These are phyloP conservation scores for Capitella teleta DNA, from an alignment of 1,140 invertebrate genomes.

Conservation along the genomic window DNA sequence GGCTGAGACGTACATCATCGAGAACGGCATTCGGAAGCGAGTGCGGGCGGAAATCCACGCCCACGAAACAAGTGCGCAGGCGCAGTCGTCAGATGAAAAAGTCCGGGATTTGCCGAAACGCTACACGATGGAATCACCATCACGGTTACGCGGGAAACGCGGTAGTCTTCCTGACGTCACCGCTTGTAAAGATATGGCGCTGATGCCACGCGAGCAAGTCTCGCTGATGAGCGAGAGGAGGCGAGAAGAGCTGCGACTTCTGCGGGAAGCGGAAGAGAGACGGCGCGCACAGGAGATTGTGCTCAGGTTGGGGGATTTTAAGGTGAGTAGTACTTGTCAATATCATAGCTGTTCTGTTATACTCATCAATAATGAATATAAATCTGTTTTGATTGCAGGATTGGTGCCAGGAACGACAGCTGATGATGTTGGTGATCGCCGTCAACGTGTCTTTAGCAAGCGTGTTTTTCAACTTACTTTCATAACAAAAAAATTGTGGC, in stretches of 20 bases:
- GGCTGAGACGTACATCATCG: slow-evolving; percentile 37
- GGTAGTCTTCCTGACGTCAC: slow-evolving; percentile 78
- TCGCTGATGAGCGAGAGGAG: slow-evolving; percentile 81
- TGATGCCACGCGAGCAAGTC: slow-evolving; percentile 89
- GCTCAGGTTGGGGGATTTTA: slow-evolving; percentile 52
- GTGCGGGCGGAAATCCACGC: slow-evolving; percentile 22
- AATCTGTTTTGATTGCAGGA: slow-evolving; percentile 57
- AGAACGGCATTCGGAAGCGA: slow-evolving; percentile 41
- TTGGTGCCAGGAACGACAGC: slow-evolving; percentile 92
- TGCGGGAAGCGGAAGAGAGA: slow-evolving; percentile 76
- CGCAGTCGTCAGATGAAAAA: not conserved
- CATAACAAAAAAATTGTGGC: slow-evolving; percentile 45
- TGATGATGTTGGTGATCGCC: slow-evolving; percentile 87
- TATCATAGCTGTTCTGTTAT: not conserved
- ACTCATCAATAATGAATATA: not conserved
- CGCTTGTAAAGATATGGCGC: slow-evolving; percentile 45
- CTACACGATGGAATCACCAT: slow-evolving; percentile 3
- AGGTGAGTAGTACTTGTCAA: slow-evolving; percentile 53
- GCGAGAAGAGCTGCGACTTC: slow-evolving; percentile 79
- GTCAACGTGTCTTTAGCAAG: slow-evolving; percentile 91
- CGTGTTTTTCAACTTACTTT: slow-evolving; percentile 92
- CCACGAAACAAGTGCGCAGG: not conserved
- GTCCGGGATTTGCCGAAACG: slow-evolving; percentile 1
- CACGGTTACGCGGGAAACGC: slow-evolving; percentile 17
- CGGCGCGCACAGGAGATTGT: slow-evolving; percentile 34